Conservation (phyloP, 2,797 vertebrate genomes). For the Allobates femoralis region DNA sequence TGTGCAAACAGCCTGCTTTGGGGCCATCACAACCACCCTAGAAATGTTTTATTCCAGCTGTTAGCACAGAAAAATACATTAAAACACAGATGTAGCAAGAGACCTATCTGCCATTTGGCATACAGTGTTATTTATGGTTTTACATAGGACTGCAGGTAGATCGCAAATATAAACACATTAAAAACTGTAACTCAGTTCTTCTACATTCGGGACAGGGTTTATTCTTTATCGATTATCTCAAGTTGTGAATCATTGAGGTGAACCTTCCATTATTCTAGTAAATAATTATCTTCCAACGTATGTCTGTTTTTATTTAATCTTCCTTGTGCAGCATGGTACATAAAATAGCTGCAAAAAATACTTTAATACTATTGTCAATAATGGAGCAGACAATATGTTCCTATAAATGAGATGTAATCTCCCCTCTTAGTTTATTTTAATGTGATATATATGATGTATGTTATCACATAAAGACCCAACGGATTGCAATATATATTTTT, state of each 20-base stretch:
- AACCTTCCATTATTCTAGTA: not conserved
- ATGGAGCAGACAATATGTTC: conserved; percentile 82
- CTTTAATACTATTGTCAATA: conserved; percentile 84
- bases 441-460: conserved; percentile 35
- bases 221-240: not conserved
- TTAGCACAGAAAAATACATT: conserved; percentile 8
- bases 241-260: not conserved
- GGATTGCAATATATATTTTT: not conserved
- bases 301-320: conserved; percentile 38
- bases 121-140: not conserved
- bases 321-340: conserved; percentile 75
- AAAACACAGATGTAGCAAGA: not conserved
- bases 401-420: conserved; percentile 79
- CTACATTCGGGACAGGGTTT: not conserved
- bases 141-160: not conserved
- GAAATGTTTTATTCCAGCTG: conserved; percentile 22
- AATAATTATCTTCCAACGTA: not conserved
- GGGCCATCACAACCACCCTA: conserved; percentile 55
- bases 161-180: not conserved
- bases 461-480: conserved; percentile 28
- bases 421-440: conserved; percentile 65
- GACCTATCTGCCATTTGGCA: not conserved
- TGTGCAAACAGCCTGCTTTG: conserved; percentile 6
- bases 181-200: not conserved
- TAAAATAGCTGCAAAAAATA: conserved; percentile 82